These are phyloP conservation scores for Dione vanillae DNA, from an alignment of 2,888 invertebrate genomes.

Conservation along the genomic window DNA sequence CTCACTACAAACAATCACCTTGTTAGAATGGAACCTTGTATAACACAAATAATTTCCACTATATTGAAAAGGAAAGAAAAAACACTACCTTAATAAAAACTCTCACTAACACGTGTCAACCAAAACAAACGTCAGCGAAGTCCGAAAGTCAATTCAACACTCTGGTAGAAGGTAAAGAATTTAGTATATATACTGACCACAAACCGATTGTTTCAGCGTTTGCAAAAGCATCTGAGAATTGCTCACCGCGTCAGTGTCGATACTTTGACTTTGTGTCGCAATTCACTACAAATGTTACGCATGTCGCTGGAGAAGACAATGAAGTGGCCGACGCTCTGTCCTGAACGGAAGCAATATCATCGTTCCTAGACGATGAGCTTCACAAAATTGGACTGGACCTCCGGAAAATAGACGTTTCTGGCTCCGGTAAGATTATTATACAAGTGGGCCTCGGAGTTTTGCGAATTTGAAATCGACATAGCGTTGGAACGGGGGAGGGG, in stretches of 20 bases:
- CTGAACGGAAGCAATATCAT: slow-evolving; percentile 42
- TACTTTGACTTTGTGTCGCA: slow-evolving; percentile 56
- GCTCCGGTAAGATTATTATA: slow-evolving; percentile 19
- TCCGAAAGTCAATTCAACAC: too few species aligned
- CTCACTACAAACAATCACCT: too few species aligned
- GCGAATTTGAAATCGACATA: too few species aligned
- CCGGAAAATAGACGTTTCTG: slow-evolving; percentile 37
- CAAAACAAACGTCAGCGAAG: too few species aligned
- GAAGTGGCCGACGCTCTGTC: slow-evolving; percentile 55
- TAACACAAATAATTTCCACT: too few species aligned
- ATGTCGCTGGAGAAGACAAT: slow-evolving; percentile 54
- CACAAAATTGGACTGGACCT: slow-evolving; percentile 45
- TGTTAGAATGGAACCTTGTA: too few species aligned
- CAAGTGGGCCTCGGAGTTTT: too few species aligned
- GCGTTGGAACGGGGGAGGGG: too few species aligned
- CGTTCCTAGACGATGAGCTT: slow-evolving; percentile 33
- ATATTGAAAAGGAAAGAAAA: too few species aligned
- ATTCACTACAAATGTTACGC: slow-evolving; percentile 56
- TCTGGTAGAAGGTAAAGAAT: neutral
- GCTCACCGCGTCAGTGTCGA: slow-evolving; percentile 54
- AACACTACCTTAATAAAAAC: too few species aligned
- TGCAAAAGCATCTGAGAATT: slow-evolving; percentile 27
- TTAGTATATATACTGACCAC: slow-evolving; percentile 54
- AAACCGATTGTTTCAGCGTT: slow-evolving; percentile 57
- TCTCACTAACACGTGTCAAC: too few species aligned